These are phyloP conservation scores for Metallyticus violacea DNA, from an alignment of 2,888 invertebrate species.

Conservation along the genomic window DNA sequence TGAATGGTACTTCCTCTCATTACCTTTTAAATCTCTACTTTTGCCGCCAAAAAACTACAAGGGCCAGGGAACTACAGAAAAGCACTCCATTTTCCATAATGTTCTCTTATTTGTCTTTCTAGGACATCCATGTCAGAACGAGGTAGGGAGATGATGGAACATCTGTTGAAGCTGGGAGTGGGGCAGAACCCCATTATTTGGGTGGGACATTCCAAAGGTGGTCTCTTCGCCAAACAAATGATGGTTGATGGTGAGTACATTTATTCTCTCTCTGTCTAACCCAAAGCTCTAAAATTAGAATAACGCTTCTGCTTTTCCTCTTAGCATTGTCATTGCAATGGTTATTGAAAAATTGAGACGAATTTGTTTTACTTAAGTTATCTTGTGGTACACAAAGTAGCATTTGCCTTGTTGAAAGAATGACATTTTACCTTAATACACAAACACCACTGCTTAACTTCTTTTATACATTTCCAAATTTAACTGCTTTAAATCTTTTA, in stretches of 20 bases:
- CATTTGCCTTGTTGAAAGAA: no score
- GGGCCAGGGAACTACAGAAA: not conserved
- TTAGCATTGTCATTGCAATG: not conserved
- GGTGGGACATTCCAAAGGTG: constrained; percentile 87
- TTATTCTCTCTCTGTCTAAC: not conserved
- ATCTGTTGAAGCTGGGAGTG: constrained; percentile 64
- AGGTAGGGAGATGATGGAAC: constrained; percentile 68
- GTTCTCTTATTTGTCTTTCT: constrained; percentile 34
- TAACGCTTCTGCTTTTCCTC: no score
- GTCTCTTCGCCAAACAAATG: constrained; percentile 80
- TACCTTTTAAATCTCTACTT: not conserved
- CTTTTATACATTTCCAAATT: no score
- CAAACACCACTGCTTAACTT: no score
- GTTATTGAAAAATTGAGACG: no score
- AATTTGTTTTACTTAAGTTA: no score
- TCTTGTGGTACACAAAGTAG: no score
- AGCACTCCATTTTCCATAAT: not conserved
- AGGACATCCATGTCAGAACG: constrained; percentile 64
- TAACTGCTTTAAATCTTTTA: no score
- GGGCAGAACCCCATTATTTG: constrained; percentile 75
- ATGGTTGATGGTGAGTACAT: constrained; percentile 60
- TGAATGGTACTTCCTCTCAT: not conserved
- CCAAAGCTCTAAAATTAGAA: not conserved
- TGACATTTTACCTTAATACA: no score
- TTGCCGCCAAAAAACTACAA: not conserved